Conservation (phyloP, 2,113 vertebrate genomes). For the Cheilinus undulatus region DNA sequence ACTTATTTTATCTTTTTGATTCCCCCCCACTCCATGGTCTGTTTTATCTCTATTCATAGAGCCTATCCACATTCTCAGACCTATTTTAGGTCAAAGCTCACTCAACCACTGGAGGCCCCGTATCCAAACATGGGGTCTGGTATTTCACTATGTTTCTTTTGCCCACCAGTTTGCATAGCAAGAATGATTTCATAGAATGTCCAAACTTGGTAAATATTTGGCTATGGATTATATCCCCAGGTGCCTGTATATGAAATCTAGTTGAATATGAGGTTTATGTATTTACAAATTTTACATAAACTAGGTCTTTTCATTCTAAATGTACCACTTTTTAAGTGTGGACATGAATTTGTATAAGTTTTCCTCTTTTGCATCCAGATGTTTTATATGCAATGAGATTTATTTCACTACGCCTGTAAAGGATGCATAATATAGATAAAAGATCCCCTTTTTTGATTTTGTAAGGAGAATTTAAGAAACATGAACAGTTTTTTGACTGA, state of each 20-base stretch:
- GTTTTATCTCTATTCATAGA: conserved; percentile 68
- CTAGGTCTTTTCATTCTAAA: no score
- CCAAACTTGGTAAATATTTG: conserved; percentile 69
- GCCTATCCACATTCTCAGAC: conserved; percentile 67
- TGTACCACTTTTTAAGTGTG: not conserved
- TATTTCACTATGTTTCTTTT: conserved; percentile 50
- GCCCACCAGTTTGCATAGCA: conserved; percentile 47
- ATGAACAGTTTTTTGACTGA: not conserved
- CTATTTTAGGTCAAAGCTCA: conserved; percentile 62
- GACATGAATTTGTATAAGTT: not conserved
- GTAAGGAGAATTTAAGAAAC: not conserved
- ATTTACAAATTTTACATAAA: no score
- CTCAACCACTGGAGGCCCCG: conserved; percentile 44
- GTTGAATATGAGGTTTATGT: not conserved
- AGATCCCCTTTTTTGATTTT: not conserved
- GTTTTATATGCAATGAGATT: not conserved
- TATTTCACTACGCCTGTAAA: not conserved
- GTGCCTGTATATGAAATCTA: not conserved
- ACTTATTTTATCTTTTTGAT: conserved; percentile 58
- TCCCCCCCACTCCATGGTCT: conserved; percentile 3
- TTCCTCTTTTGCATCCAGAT: no score
- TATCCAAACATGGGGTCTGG: conserved; percentile 63
- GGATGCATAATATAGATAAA: not conserved
- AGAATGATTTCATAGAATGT: conserved; percentile 54
- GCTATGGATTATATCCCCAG: conserved; percentile 3